Evolutionary conservation across 2,113 vertebrate genomes (phyloP), one percentile per base, ranked within the genome.

Genomic region (Jaculus jaculus): DNA sequence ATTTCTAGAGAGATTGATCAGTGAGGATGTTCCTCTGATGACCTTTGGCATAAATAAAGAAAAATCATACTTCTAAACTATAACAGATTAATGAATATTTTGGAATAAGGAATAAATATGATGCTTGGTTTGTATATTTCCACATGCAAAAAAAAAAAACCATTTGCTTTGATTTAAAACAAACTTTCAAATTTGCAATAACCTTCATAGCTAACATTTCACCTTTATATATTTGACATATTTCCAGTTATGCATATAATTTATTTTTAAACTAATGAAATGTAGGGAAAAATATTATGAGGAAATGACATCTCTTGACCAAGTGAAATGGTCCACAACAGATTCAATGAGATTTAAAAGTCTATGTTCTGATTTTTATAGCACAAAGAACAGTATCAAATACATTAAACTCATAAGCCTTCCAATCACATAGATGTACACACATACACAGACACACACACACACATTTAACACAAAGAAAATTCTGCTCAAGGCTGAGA

Each of bases 401-500:
- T 71, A 95, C 10, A 95, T 95, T 95, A 97, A 97, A 91, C 10
- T 91, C 58, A 83, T 94, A 65, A 96, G 89, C 23, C 93, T 94
- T 51, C 71, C 39, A 42, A 21, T 37, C 16, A 37, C 47, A 54
- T 5, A 37, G 24, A 23, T 78, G 91, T 30, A 68, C 84, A 54
- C 54, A 54, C 54, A 54, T 12, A 54, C 66, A 24, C 5, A 37
- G 28, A 42, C 37, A 72, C 16, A 37, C 47, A 71, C 9, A 37
- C n/a, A 30, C 75, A 92, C n/a, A 68, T 84, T 8, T 69, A 72
- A 73, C 63, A 95, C 95, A 17, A 95, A 94, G 13, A 97, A 97
- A 97, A 96, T 69, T 95, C 74, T 93, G 26, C 69, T 96, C 69
- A 82, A 96, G 80, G 87, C 90, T 97, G 61, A 94, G 83, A 92